Evolutionary conservation across 2,113 vertebrate genomes (phyloP).

Genomic region (Craseonycteris thonglongyai): DNA sequence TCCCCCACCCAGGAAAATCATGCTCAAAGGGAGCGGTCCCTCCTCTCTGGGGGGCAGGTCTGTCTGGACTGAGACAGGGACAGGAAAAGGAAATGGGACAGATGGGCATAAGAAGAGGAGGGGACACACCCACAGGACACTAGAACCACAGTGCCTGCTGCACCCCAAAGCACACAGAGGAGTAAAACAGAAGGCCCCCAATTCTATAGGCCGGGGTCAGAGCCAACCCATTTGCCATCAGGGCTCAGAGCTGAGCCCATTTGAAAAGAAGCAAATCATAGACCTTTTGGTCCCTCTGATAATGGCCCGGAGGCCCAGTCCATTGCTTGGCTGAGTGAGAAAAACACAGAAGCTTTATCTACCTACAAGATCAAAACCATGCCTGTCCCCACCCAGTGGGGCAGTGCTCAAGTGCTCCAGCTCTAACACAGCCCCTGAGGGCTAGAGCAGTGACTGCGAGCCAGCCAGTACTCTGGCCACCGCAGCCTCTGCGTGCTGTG

Average conservation of each 20-base stretch:
- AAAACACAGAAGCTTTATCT: not conserved
- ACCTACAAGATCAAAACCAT: not conserved
- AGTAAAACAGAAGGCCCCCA: not conserved
- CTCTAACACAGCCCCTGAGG: rapidly evolving
- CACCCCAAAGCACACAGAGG: not conserved
- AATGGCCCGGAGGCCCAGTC: not conserved
- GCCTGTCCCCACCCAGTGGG: not conserved
- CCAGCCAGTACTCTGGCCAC: rapidly evolving
- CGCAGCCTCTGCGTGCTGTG: not conserved
- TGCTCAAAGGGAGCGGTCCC: not conserved
- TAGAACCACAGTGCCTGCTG: not conserved
- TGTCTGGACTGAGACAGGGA: not conserved
- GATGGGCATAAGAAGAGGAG: rapidly evolving
- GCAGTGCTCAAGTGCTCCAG: not conserved
- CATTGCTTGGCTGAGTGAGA: not conserved
- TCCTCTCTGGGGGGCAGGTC: not conserved
- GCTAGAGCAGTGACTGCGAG: rapidly evolving
- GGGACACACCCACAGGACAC: not conserved
- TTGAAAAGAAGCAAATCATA: conserved; percentile 9
- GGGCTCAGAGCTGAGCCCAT: not conserved
- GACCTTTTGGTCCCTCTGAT: conserved; percentile 24
- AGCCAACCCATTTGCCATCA: not conserved
- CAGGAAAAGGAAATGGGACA: not conserved
- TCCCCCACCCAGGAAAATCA: not conserved
- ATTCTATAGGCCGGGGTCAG: rapidly evolving